Conservation (phyloP, 2,888 invertebrate species). For the Plemyria rubiginata region DNA sequence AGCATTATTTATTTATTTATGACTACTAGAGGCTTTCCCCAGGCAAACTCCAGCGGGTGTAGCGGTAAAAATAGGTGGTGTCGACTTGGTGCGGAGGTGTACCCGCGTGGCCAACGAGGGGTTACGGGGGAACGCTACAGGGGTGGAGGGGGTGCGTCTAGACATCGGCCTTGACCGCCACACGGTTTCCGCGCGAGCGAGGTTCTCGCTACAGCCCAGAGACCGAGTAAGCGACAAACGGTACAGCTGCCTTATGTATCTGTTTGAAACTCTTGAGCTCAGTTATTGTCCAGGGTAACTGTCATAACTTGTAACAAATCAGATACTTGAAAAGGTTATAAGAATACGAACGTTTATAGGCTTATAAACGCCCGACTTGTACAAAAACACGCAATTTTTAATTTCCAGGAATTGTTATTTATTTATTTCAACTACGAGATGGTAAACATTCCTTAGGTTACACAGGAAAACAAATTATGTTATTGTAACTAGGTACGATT, state of each 20-base stretch:
- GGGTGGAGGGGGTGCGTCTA: slow-evolving; percentile 69
- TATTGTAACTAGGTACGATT: no score
- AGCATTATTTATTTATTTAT: no score
- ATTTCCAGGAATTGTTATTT: not conserved
- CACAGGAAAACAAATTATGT: no score
- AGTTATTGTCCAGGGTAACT: not conserved
- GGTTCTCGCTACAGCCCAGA: slow-evolving; percentile 76
- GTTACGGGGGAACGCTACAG: slow-evolving; percentile 44
- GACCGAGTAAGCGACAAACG: slow-evolving; percentile 63
- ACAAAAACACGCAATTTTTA: not conserved
- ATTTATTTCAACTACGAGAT: no score
- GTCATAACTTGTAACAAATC: not conserved
- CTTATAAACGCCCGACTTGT: not conserved
- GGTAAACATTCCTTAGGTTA: no score
- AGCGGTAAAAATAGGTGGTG: slow-evolving; percentile 68
- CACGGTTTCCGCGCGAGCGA: slow-evolving; percentile 78
- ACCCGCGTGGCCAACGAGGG: slow-evolving; percentile 47
- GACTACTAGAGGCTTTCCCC: slow-evolving; percentile 61
- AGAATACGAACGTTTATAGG: not conserved
- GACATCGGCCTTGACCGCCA: slow-evolving; percentile 81
- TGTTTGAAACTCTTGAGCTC: slow-evolving; percentile 4
- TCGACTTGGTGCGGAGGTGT: no score
- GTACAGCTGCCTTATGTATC: slow-evolving; percentile 32
- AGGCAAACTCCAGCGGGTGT: slow-evolving; percentile 64
- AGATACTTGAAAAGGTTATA: not conserved